Base-by-base conservation (phyloP, 1,140 invertebrate genomes). In the Mylabris phalerata region DNA sequence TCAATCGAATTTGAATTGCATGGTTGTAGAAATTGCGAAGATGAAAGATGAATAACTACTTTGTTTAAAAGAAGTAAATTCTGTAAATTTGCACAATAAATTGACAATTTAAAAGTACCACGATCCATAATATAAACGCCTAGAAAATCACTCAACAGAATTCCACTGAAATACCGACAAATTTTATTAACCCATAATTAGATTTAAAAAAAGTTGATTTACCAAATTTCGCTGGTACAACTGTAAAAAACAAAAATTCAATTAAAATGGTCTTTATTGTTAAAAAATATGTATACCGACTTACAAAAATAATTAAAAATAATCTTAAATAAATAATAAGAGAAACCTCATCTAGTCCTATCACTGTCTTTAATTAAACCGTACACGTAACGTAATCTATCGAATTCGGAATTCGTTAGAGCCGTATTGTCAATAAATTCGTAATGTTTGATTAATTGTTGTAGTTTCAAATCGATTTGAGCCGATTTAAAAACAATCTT, bases 11-110 rank as follows among this genome's bases (percentile, higher is more conserved):
- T 39, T 60, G 4, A 25, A 48, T 27, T 60, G 58, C 49, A 25
- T 50, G 3, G 47, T 43, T 26, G 39, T 60, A 44, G 50, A 45
- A 10, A 5, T 48, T 11, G 48, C 41, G 13, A 39, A 40, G 39
- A 50, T 49, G 26, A 19, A 19, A 2, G 19, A 19, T 19, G 19
- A 19, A 56, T 26, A 48, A 61, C 26, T 59, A 51, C 60, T 74
- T 78, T 73, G 79, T 26, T 81, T 70, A 45, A 61, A 68, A 0
- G 70, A 68, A 57, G 77, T 76, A 78, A 82, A 80, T 67, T 79
- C 74, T 38, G 81, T 59, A 32, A 77, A 59, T 42, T 78, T 19
- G 19, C 77, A 48, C 65, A 71, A 58, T 77, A 79, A 24, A 76
- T 65, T 3, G 68, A 61, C 4, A 77, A 58, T 63, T 70, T 67